These are phyloP conservation scores for Chymomyza costata DNA, from an alignment of 1,140 invertebrate species.

Conservation along the genomic window DNA sequence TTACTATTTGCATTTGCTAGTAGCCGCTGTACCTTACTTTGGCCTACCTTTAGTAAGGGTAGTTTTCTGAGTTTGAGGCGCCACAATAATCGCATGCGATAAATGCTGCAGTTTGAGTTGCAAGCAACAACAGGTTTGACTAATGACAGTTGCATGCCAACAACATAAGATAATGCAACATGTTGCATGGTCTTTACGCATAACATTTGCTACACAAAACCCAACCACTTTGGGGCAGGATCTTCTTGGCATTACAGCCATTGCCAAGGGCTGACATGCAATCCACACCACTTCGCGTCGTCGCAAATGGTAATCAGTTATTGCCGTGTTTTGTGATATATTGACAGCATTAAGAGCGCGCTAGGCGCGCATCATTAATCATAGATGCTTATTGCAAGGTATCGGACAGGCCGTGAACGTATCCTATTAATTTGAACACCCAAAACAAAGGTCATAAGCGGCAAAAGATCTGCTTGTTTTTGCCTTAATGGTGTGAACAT, in stretches of 20 bases:
- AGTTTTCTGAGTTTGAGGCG: neutral
- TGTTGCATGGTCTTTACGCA: constrained; percentile 40
- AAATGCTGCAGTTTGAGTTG: constrained; percentile 14
- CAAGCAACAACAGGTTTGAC: constrained; percentile 61
- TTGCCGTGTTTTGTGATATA: constrained; percentile 55
- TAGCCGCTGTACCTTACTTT: neutral
- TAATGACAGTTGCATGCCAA: constrained; percentile 20
- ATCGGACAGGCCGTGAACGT: neutral
- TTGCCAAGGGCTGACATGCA: constrained; percentile 27
- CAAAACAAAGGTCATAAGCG: constrained; percentile 37
- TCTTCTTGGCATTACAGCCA: too few relatives aligned
- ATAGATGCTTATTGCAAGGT: constrained; percentile 45
- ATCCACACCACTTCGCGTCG: too few relatives aligned
- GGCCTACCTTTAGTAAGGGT: constrained; percentile 29
- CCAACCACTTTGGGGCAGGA: constrained; percentile 29
- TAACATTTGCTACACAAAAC: constrained; percentile 18
- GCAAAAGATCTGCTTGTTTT: constrained; percentile 20
- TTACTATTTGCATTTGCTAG: too few relatives aligned
- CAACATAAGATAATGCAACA: constrained; percentile 46
- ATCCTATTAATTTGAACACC: constrained; percentile 52
- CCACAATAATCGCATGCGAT: constrained; percentile 63
- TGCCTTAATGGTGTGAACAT: constrained; percentile 66
- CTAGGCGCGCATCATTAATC: constrained; percentile 60
- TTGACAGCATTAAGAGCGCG: constrained; percentile 60
- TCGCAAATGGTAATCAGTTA: constrained; percentile 51